phyloP scores from a whole-genome alignment of 2,797 vertebrate genomes.

The Lophius americanus region DNA sequence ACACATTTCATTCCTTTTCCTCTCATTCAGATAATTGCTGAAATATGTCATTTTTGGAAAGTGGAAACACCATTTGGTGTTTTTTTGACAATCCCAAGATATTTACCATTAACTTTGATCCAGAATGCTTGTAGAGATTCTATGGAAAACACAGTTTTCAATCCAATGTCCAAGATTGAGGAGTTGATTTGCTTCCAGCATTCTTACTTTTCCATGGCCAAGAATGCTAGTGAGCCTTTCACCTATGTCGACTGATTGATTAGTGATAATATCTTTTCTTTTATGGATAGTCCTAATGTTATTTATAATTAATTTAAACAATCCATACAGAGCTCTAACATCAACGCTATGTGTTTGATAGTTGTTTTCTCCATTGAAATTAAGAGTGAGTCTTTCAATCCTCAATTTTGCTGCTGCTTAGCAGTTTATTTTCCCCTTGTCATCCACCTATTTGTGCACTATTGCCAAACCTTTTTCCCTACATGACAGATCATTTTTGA shows the following conservation, averaged over 20 bases:
- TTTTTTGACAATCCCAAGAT: too few species aligned
- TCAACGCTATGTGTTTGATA: conserved; percentile 4
- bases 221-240: background rate
- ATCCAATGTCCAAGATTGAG: too few species aligned
- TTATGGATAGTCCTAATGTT: conserved; percentile 14
- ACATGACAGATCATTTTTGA: conserved; percentile 62
- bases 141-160: too few species aligned
- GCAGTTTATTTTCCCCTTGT: conserved; percentile 50
- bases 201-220: conserved; percentile 2
- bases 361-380: conserved; percentile 28
- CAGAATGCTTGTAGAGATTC: too few species aligned
- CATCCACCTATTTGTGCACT: conserved; percentile 41
- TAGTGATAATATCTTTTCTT: conserved; percentile 1
- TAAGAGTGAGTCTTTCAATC: conserved; percentile 40
- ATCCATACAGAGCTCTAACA: conserved; percentile 1
- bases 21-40: too few species aligned
- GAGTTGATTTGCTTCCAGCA: too few species aligned
- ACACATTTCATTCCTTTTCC: too few species aligned
- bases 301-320: background rate
- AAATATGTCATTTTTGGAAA: too few species aligned
- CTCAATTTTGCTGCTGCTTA: conserved; percentile 37
- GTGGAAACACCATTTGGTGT: too few species aligned
- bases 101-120: too few species aligned
- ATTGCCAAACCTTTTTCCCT: conserved; percentile 49
- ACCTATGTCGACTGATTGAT: background rate